A percentile compares a stretch with the other conserved stretches of the same genome.
Evolutionary conservation across 2,888 invertebrate genomes (phyloP).

Genomic region (Mechanitis mazaeus): DNA sequence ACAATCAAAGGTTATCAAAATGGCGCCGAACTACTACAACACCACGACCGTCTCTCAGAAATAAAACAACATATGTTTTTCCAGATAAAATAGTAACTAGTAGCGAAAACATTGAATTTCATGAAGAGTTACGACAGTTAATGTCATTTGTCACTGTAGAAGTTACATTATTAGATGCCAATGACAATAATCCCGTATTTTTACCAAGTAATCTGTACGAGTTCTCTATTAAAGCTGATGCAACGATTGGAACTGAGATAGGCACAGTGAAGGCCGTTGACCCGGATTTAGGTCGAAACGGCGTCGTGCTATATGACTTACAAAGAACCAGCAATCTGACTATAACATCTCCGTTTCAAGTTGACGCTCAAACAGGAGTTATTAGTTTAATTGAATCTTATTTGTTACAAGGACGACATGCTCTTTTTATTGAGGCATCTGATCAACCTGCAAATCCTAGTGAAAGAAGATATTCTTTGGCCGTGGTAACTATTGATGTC

Average conservation of each 20-base stretch:
- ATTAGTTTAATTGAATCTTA: constrained; percentile 81
- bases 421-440: constrained; percentile 88
- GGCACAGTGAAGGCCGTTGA: constrained; percentile 89
- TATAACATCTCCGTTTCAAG: constrained; percentile 81
- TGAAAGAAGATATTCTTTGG: constrained; percentile 87
- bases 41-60: constrained; percentile 43
- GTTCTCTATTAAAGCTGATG: constrained; percentile 82
- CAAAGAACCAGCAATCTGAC: constrained; percentile 82
- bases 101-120: constrained; percentile 62
- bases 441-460: constrained; percentile 91
- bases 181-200: constrained; percentile 93
- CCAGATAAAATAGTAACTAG: constrained; percentile 64
- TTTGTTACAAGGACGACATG: constrained; percentile 83
- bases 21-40: constrained; percentile 54
- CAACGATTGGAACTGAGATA: constrained; percentile 81
- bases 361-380: constrained; percentile 83
- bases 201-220: constrained; percentile 89
- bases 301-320: constrained; percentile 84
- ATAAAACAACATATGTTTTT: constrained; percentile 68
- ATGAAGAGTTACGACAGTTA: constrained; percentile 57
- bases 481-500: constrained; percentile 90
- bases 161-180: constrained; percentile 90
- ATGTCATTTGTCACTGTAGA: constrained; percentile 83
- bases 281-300: constrained; percentile 85
- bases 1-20: constrained; percentile 61